phyloP scores from a whole-genome alignment of 2,113 vertebrate genomes.

The Sphyrna mokarran region DNA sequence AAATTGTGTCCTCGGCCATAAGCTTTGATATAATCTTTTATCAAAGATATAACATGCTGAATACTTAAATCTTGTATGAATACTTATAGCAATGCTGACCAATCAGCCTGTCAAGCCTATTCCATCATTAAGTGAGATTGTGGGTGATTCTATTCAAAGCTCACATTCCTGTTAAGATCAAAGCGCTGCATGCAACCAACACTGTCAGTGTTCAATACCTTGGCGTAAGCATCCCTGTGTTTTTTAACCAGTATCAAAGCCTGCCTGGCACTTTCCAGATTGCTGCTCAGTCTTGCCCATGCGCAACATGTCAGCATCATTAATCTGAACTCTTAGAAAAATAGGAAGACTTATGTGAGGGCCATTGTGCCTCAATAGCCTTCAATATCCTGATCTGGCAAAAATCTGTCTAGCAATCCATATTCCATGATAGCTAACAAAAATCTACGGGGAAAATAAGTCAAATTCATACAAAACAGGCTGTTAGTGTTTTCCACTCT shows the following conservation, averaged over 20 bases:
- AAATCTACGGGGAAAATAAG: not conserved
- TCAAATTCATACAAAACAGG: not conserved
- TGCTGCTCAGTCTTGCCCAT: not conserved
- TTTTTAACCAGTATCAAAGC: not conserved
- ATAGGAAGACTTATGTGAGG: not conserved
- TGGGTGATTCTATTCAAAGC: not conserved
- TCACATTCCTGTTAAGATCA: not conserved
- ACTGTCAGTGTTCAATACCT: not conserved
- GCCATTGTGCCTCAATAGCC: not conserved
- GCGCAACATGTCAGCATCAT: not conserved
- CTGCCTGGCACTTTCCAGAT: not conserved
- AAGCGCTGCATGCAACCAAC: not conserved
- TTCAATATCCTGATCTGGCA: not conserved
- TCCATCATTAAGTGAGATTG: not conserved
- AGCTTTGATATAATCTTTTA: too few relatives aligned
- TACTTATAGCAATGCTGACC: not conserved
- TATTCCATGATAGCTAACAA: not conserved
- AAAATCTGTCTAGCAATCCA: not conserved
- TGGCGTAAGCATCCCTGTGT: not conserved
- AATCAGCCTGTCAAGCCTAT: not conserved
- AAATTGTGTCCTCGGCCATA: too few relatives aligned
- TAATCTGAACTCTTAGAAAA: not conserved
- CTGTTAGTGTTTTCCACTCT: not conserved
- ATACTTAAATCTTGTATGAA: not conserved
- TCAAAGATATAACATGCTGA: not conserved